These are phyloP conservation scores for Sarcophaga subvicina DNA, from an alignment of 2,888 invertebrate genomes.

Conservation along the genomic window DNA sequence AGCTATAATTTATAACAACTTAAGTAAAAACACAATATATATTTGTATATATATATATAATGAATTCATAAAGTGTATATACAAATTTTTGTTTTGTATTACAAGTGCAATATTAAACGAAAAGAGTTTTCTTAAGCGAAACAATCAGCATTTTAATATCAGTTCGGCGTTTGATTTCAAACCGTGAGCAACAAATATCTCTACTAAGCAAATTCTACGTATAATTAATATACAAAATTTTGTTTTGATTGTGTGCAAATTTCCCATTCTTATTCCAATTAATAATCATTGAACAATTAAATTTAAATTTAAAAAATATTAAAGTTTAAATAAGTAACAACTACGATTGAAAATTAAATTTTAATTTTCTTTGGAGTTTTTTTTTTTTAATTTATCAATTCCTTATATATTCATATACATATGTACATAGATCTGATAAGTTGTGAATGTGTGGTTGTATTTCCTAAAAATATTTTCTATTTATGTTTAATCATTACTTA, in stretches of 20 bases:
- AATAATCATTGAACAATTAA: not conserved
- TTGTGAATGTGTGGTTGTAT: too few relatives aligned
- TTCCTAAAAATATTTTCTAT: too few relatives aligned
- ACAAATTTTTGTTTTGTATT: constrained; percentile 37
- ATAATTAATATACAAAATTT: not conserved
- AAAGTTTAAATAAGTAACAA: too few relatives aligned
- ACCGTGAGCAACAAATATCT: constrained; percentile 62
- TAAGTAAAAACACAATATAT: constrained; percentile 11
- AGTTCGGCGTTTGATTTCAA: constrained; percentile 69
- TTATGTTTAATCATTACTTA: too few relatives aligned
- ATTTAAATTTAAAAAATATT: too few relatives aligned
- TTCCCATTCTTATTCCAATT: not conserved
- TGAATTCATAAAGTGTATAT: constrained; percentile 11
- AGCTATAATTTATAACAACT: constrained; percentile 35
- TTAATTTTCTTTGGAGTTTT: too few relatives aligned
- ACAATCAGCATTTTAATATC: constrained; percentile 58
- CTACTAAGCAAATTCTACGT: not conserved
- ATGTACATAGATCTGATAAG: too few relatives aligned
- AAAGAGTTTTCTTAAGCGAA: constrained; percentile 56
- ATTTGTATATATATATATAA: not conserved
- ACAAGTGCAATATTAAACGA: constrained; percentile 37
- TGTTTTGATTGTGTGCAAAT: constrained; percentile 3
- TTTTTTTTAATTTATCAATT: too few relatives aligned
- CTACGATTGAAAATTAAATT: too few relatives aligned
- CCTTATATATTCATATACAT: too few relatives aligned